A percentile compares a stretch with the other conserved stretches of the same genome.
Conservation (phyloP, 2,797 vertebrate genomes). For the Scomberomorus guttatus region DNA sequence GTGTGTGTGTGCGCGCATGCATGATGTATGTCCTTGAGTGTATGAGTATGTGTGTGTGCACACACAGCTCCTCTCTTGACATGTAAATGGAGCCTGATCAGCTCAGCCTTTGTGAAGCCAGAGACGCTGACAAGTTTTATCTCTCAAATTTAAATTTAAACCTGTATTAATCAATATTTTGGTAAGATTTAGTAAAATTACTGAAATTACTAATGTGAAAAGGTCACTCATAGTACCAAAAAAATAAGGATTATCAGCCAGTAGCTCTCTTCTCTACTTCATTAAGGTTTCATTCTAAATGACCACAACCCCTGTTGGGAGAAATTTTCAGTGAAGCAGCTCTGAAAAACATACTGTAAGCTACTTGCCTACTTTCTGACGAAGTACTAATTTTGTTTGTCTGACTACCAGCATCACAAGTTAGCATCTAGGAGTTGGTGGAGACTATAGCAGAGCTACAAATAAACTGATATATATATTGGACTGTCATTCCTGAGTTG, state of each 20-base stretch:
- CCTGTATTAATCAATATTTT: slow-evolving; percentile 23
- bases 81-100: slow-evolving; percentile 9
- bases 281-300: neutral
- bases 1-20: neutral
- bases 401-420: neutral
- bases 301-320: neutral
- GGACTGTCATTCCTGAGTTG: too few species aligned
- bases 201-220: slow-evolving; percentile 3
- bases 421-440: neutral
- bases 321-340: neutral
- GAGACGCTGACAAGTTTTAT: slow-evolving; percentile 6
- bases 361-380: neutral
- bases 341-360: neutral
- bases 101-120: slow-evolving; percentile 12
- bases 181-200: neutral
- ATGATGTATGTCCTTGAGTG: too few species aligned
- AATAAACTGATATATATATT: too few species aligned
- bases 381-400: neutral
- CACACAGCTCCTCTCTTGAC: neutral
- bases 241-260: slow-evolving; percentile 1
- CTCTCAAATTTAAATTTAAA: slow-evolving; percentile 20
- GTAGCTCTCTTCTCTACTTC: neutral
- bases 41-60: slow-evolving; percentile 2
- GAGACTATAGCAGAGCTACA: neutral
- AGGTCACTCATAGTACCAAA: neutral